Evolutionary conservation across 2,888 invertebrate genomes (phyloP), one percentile per base, ranked within the genome.

Genomic region (Aspidiotus destructor): DNA sequence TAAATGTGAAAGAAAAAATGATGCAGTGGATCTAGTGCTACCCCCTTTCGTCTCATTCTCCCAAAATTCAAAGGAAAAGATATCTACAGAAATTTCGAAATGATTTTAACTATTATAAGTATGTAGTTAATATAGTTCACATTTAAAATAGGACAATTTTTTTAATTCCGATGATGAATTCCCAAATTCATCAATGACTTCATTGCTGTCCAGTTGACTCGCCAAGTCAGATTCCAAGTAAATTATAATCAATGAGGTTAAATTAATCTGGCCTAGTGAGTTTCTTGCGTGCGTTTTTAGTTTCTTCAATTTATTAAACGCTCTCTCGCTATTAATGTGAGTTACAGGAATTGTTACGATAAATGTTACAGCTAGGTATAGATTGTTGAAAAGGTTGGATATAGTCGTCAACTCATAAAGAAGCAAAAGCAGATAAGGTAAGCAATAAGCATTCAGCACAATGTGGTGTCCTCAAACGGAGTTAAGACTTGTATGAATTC

Each of bases 381-480:
- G 48, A 44, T 44, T 44, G 48, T 44, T 44, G 13, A 44, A 44
- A 44, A 44, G 48, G 48, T 44, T 44, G 48, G 48, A 44, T 13
- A 44, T 44, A 44, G 48, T 44, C 48, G 48, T n/a, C n/a, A n/a
- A n/a, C n/a, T 44, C 48, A 44, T 44, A 44, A 44, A 44, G 48
- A 13, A 44, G 48, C 48, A 13, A 44, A 44, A 44, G 48, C 48
- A 44, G 8, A 44, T 44, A 44, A n/a, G n/a, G n/a, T n/a, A n/a
- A n/a, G n/a, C n/a, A n/a, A n/a, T n/a, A n/a, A n/a, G n/a, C n/a
- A n/a, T n/a, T n/a, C n/a, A n/a, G n/a, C n/a, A n/a, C n/a, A n/a
- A n/a, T n/a, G n/a, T n/a, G n/a, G n/a, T n/a, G n/a, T n/a, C n/a
- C n/a, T n/a, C n/a, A n/a, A n/a, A n/a, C n/a, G n/a, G n/a, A n/a